Evolutionary conservation across 1,140 invertebrate species (phyloP), one percentile per base, ranked within the genome.

Genomic region (Epicauta chinensis): DNA sequence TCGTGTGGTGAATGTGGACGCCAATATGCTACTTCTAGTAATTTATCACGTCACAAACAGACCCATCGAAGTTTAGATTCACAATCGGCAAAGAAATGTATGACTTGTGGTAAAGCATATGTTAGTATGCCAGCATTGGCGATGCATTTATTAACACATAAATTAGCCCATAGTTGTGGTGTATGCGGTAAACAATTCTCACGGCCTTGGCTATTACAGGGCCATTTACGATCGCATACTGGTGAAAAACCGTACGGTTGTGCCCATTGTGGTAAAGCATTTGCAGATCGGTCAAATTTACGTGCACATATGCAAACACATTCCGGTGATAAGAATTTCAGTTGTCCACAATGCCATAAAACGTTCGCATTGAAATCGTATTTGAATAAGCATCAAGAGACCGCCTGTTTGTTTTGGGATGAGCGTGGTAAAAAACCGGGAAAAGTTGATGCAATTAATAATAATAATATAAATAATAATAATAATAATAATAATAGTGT

Each of bases 271-370:
- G 95, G 94, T 48, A 98, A 98, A 70, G 92, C 93, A 3, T 99
- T 99, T 72, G 96, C 97, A 2, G 96, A 99, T 75, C 78, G 96
- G 16, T 97, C 92, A 45, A 99, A 99, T 72, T 76, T 99, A n/a
- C 77, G 96, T 14, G 97, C 97, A 0, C 97, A 99, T 79, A 98
- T 99, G 94, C 95, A 99, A 72, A 98, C 96, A 1, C 96, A 99
- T 71, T 96, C 93, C 3, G 78, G 86, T 9, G 91, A 93, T 65
- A 98, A 99, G 75, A 91, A 93, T 69, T 95, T 87, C 76, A 82
- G 84, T 62, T 98, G 95, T 68, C 75, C 81, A 53, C 79, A 85
- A 42, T 98, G 95, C 76, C 81, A 88, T 66, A 97, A 97, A 73
- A 84, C 84, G 2, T 98, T 98, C 73, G 93, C 93, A 2, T 81